These are phyloP conservation scores for Pedetes capensis DNA, from an alignment of 2,113 vertebrate species.

Conservation along the genomic window DNA sequence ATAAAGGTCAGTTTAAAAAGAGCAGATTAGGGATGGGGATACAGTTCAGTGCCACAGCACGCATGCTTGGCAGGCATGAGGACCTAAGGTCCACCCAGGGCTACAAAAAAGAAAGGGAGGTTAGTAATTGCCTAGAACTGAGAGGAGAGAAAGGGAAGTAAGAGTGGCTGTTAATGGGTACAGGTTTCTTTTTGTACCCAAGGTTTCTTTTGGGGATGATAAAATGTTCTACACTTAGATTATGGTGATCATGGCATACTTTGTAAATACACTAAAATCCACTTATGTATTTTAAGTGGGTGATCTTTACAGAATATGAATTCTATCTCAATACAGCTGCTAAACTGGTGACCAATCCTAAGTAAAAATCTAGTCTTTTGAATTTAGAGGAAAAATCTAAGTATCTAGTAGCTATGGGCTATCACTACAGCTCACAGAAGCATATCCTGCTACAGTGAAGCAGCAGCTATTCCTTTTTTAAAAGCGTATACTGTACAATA, in stretches of 20 bases:
- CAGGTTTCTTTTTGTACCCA: no score
- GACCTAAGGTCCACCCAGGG: no score
- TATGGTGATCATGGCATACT: neutral
- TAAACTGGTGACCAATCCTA: neutral
- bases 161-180: neutral
- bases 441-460: neutral
- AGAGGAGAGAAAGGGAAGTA: neutral
- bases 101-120: no score
- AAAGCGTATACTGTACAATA: neutral
- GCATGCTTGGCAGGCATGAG: neutral
- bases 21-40: no score
- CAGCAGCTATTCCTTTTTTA: neutral
- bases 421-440: neutral
- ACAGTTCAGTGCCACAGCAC: no score
- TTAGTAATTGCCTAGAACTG: neutral
- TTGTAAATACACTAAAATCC: neutral
- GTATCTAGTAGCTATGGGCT: neutral
- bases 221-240: neutral
- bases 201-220: neutral
- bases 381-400: neutral
- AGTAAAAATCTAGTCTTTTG: neutral
- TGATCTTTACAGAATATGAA: neutral
- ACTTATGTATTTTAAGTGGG: neutral
- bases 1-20: neutral
- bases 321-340: neutral